Conservation (phyloP, 2,113 vertebrate genomes). For the Okapia johnstoni region DNA sequence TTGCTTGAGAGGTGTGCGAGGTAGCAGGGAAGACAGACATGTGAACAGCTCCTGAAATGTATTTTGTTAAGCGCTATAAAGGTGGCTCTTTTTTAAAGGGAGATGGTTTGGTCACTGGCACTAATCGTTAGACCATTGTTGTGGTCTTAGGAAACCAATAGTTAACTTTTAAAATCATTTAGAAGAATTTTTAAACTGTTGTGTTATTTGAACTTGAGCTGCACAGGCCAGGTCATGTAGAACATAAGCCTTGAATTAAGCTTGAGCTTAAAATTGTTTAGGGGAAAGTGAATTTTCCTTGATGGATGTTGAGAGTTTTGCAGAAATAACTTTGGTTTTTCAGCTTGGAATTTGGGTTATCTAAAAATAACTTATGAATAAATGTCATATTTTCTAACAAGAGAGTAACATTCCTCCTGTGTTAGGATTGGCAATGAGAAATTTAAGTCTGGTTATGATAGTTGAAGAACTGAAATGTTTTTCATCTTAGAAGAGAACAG, state of each 20-base stretch:
- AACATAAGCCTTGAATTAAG: constrained; percentile 9
- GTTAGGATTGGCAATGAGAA: constrained; percentile 20
- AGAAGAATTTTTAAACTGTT: neutral
- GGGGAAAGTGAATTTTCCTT: constrained; percentile 30
- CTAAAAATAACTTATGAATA: constrained; percentile 48
- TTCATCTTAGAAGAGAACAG: neutral
- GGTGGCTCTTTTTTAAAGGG: neutral
- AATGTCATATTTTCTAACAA: constrained; percentile 11
- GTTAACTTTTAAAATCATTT: constrained; percentile 29
- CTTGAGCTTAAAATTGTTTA: constrained; percentile 20
- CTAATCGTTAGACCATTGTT: neutral
- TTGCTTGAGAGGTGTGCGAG: neutral
- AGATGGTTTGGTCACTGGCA: neutral
- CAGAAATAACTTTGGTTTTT: constrained; percentile 31
- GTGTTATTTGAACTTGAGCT: constrained; percentile 3
- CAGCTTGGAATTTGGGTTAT: constrained; percentile 4
- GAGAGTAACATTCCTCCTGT: constrained; percentile 19
- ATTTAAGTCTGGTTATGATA: constrained; percentile 10
- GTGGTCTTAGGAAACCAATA: neutral
- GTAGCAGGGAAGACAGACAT: neutral
- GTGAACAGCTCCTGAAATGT: neutral
- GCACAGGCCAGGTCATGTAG: neutral
- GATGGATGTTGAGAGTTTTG: constrained; percentile 25
- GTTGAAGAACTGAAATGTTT: neutral
- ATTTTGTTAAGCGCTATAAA: neutral